Percentiles rank a stretch among this genome's conserved stretches.
These are phyloP conservation scores for Antitype chi DNA, from an alignment of 2,888 invertebrate species.

Conservation along the genomic window DNA sequence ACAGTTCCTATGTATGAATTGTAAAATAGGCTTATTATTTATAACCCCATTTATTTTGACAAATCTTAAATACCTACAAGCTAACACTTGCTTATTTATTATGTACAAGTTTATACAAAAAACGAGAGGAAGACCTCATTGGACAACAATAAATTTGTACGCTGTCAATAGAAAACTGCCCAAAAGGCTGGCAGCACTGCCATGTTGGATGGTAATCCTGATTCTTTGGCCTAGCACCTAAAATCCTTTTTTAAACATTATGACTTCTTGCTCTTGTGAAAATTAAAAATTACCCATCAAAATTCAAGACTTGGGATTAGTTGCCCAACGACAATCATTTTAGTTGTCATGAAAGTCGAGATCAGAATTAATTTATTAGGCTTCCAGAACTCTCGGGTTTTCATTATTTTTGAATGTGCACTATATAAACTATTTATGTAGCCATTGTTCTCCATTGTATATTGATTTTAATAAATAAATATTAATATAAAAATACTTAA, in stretches of 20 bases:
- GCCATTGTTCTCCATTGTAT: slow-evolving; percentile 31
- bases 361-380: slow-evolving; percentile 17
- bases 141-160: too few relatives aligned
- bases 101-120: too few relatives aligned
- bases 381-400: neutral
- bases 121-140: too few relatives aligned
- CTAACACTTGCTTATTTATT: too few relatives aligned
- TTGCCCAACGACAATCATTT: neutral
- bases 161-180: too few relatives aligned
- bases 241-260: neutral
- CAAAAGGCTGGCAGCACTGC: too few relatives aligned
- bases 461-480: slow-evolving; percentile 4
- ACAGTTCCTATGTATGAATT: neutral
- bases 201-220: too few relatives aligned
- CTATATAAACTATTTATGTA: slow-evolving; percentile 10
- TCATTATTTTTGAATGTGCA: neutral
- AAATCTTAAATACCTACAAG: too few relatives aligned
- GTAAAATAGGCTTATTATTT: neutral
- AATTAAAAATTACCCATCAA: neutral
- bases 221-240: neutral
- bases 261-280: neutral
- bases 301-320: neutral
- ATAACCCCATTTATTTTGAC: too few relatives aligned
- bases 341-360: neutral
- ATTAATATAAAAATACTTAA: slow-evolving; percentile 14